Evolutionary conservation across 2,113 vertebrate species (phyloP), one percentile per base, ranked within the genome.

Genomic region (Oriolus oriolus): DNA sequence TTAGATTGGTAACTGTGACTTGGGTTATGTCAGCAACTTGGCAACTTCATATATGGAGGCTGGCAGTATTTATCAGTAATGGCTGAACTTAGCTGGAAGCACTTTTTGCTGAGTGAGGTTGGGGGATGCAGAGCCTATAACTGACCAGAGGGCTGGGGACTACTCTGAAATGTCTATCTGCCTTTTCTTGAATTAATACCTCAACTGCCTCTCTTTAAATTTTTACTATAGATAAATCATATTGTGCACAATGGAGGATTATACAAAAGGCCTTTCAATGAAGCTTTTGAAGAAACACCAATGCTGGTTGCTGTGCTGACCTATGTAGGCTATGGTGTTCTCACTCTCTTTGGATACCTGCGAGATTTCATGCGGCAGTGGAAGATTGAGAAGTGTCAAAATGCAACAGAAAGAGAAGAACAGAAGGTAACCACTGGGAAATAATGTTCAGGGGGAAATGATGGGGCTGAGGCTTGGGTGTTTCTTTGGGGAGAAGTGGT

Each of bases 281-380:
- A 99, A 96, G 98, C 98, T 19, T 99, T 98, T 93, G 99, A 99
- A 96, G 99, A 99, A 97, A 99, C 99, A 0, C 99, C 99, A 1
- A 98, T 99, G 89, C 97, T 99, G 92, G 99, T 99, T 90, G 99
- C 99, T 13, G 99, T 99, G 90, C 98, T 99, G 93, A 99, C 99
- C 28, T 99, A 99, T 6, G 98, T 99, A 97, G 99, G 99, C 31
- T 99, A 99, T 5, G 99, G 99, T 65, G 99, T 99, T 73, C 99
- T 99, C 87, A 99, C 99, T 61, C 97, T 99, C 91, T 99, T 99
- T 52, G 99, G 99, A 28, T 99, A 99, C 96, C 98, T 99, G 95
- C 98, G 99, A 79, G 99, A 99, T 97, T 99, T 99, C 97, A 97
- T 99, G 86, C 98, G 99, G 53, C 97, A 99, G 37, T 99, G 99